Base-by-base conservation (phyloP, 1,140 invertebrate genomes). In the Conopomorpha cramerella region DNA sequence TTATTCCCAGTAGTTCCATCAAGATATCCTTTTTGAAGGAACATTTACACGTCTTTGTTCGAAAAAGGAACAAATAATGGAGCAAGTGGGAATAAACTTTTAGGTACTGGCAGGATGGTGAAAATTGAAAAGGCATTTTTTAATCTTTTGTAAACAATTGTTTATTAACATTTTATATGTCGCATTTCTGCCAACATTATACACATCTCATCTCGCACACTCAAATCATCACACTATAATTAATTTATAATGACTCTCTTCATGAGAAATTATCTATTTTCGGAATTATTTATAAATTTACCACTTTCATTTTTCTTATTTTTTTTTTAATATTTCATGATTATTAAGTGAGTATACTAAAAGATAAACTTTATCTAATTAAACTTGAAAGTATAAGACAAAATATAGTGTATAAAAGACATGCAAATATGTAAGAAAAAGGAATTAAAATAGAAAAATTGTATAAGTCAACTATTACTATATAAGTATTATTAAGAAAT, bases 61-160 rank as follows among this genome's bases (percentile, higher is more conserved):
- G n/a, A n/a, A n/a, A n/a, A n/a, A n/a, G n/a, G n/a, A n/a, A n/a
- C n/a, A n/a, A n/a, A n/a, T n/a, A n/a, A n/a, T n/a, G n/a, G n/a
- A n/a, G n/a, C n/a, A n/a, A n/a, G n/a, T n/a, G n/a, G n/a, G n/a
- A n/a, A n/a, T n/a, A n/a, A n/a, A n/a, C n/a, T n/a, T n/a, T n/a
- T n/a, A n/a, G n/a, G n/a, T n/a, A n/a, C n/a, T n/a, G n/a, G n/a
- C n/a, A 8, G 3, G 12, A 4, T 16, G 18, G 19, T 16, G 11
- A 34, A 58, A 73, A 58, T 60, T 46, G 72, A 72, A 72, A 60
- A 41, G 44, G 35, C 16, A 49, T n/a, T 16, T 34, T 47, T 49
- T 65, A 59, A 73, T 76, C 59, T 76, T 76, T 76, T 76, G 64
- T 76, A 71, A 74, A 76, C 71, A 76, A 76, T 72, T 76, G 65